Conservation (phyloP, 2,888 invertebrate genomes). For the Microchrysa polita region DNA sequence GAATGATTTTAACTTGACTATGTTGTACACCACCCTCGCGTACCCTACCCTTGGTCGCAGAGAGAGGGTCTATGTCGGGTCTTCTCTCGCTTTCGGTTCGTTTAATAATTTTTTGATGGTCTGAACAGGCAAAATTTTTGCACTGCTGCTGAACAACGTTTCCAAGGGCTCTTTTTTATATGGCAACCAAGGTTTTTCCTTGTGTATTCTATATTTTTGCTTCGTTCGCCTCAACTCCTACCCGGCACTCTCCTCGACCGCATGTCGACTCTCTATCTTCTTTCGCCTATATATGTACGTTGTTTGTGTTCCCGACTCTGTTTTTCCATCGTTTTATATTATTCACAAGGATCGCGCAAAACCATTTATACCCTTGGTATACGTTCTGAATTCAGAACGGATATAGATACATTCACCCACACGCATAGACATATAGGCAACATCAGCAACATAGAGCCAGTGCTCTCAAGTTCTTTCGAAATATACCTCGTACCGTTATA, state of each 20-base stretch:
- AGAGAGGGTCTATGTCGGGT: too few relatives aligned
- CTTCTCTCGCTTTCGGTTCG: neutral
- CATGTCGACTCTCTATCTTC: too few relatives aligned
- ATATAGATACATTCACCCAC: constrained; percentile 5
- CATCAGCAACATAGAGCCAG: neutral
- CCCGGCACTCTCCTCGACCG: too few relatives aligned
- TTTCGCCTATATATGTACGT: too few relatives aligned
- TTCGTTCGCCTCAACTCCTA: constrained; percentile 9
- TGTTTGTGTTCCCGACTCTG: constrained; percentile 10
- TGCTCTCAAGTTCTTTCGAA: neutral
- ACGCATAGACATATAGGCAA: constrained; percentile 11
- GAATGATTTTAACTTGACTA: constrained; percentile 2
- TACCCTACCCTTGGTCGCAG: neutral
- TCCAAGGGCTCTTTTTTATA: constrained; percentile 6
- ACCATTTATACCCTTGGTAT: constrained; percentile 29
- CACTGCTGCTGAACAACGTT: constrained; percentile 8
- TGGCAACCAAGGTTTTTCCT: constrained; percentile 13
- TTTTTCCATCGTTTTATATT: constrained; percentile 36
- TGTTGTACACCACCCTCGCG: neutral
- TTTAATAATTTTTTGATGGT: constrained; percentile 30
- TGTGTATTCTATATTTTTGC: constrained; percentile 3
- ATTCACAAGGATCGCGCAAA: constrained; percentile 33
- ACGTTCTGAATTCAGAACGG: constrained; percentile 9
- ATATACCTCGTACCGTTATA: too few relatives aligned
- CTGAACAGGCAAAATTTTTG: constrained; percentile 20